Evolutionary conservation across 1,140 invertebrate species (phyloP), one percentile per base, ranked within the genome.

Genomic region (Heterodera carotae): DNA sequence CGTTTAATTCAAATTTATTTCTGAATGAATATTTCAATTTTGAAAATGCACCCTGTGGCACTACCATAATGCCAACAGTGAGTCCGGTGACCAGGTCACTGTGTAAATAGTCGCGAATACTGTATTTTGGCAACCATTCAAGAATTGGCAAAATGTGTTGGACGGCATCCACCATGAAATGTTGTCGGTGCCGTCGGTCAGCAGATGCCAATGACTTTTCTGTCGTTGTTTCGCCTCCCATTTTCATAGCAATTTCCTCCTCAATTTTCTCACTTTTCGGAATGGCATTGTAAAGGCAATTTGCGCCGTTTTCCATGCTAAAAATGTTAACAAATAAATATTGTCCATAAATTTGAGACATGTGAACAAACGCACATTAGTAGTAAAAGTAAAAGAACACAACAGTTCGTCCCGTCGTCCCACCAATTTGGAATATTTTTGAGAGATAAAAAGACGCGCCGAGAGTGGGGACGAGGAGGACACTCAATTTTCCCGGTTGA

Each of bases 1-100:
- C 15, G 15, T 29, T 39, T 67, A 67, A 67, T 25, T 1, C n/a
- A 33, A 43, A 43, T 8, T 43, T 27, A 34, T 8, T 10, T 7
- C 0, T 29, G 6, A 29, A 29, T 68, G n/a, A 69, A 69, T 31
- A 31, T 69, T 69, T 7, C 12, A 25, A 12, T 34, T 10, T 10
- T 4, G n/a, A 33, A 12, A 33, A 2, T n/a, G 29, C n/a, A 69
- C 68, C 48, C 33, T 43, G 48, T 8, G 68, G 48, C 48, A 69
- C 48, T 56, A 56, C 48, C 48, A 69, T 53, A 72, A 72, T 59
- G 22, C 27, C 27, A 39, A 72, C 33, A 25, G 33, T 31, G 27
- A 72, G 31, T 48, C 43, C 48, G n/a, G 48, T 72, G 48, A 72
- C 48, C 48, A 72, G 29, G 33, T 72, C 48, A 29, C 39, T n/a